phyloP scores from a whole-genome alignment of 2,113 vertebrate species.

The Syngnathoides biaculeatus region DNA sequence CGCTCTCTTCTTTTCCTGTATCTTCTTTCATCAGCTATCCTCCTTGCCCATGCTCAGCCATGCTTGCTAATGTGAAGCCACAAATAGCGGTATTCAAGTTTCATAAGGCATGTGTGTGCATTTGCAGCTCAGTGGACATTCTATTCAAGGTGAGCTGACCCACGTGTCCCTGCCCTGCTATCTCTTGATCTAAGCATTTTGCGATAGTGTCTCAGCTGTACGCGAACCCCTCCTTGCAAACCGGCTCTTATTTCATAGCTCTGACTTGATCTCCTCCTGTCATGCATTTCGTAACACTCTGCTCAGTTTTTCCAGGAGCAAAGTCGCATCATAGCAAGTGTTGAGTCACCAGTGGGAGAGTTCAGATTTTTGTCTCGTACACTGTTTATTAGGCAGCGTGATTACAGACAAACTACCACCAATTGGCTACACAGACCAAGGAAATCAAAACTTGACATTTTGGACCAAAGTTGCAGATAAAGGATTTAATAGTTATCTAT shows the following conservation, averaged over 20 bases:
- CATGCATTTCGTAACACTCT: slow-evolving; percentile 23
- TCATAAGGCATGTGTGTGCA: slow-evolving; percentile 11
- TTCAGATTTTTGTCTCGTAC: background rate
- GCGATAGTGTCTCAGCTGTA: slow-evolving; percentile 14
- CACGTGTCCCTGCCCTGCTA: background rate
- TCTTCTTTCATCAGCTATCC: background rate
- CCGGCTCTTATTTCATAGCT: slow-evolving; percentile 32
- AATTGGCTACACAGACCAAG: background rate
- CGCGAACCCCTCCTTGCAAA: background rate
- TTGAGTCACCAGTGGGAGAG: background rate
- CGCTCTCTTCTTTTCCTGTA: background rate
- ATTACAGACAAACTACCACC: background rate
- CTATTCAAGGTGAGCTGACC: slow-evolving; percentile 29
- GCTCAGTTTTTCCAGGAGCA: slow-evolving; percentile 5
- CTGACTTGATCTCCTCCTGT: slow-evolving; percentile 8
- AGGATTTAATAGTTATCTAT: no score
- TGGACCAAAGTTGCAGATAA: no score
- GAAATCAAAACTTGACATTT: background rate
- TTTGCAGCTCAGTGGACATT: slow-evolving; percentile 7
- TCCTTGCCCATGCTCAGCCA: background rate
- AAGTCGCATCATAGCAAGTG: slow-evolving; percentile 4
- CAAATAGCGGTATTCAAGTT: slow-evolving; percentile 22
- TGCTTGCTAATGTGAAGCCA: slow-evolving; percentile 29
- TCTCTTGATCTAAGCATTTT: slow-evolving; percentile 29
- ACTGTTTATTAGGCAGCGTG: background rate